Evolutionary conservation across 1,140 invertebrate genomes (phyloP), one percentile per base, ranked within the genome.

Genomic region (Euwallacea similis): DNA sequence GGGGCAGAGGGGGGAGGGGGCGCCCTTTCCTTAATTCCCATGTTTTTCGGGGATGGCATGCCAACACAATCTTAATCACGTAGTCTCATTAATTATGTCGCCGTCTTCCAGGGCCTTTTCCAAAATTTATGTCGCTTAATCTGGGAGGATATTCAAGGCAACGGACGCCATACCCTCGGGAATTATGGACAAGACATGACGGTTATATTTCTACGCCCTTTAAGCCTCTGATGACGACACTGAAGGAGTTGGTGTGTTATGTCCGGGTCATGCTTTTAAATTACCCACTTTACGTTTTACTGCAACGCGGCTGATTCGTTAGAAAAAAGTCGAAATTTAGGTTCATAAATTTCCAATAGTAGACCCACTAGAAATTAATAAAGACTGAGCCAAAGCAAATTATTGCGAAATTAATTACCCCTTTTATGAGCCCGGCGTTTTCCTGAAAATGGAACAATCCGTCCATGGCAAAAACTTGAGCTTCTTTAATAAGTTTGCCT

Each of bases 81-180:
- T 77, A 77, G 71, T 72, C 72, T 72, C 76, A 76, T 78, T 78
- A 78, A 78, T 78, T 78, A 78, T 78, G 71, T 74, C 75, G 65
- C 70, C 58, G 73, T 75, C 73, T 76, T 75, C 60, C 67, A 73
- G 68, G 61, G 66, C 47, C 73, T 66, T 56, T 58, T 63, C 42
- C 54, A 55, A 74, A 77, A 77, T 77, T 76, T 77, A 76, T 75
- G 75, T 75, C 73, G 69, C 73, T 77, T 77, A 76, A 77, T 77
- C 76, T 76, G 76, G 64, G 44, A 72, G 76, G 76, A 77, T 76
- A 77, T 76, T 74, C 73, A 74, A 63, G 73, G 69, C 54, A 66
- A 43, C 68, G 63, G 41, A 72, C 67, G 69, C 64, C 58, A 41
- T 70, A 43, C 59, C 59, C 58, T n/a, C 21, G 63, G 55, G 69